Base-by-base conservation (phyloP, 2,113 vertebrate genomes). In the Sarotherodon lohbergeri region DNA sequence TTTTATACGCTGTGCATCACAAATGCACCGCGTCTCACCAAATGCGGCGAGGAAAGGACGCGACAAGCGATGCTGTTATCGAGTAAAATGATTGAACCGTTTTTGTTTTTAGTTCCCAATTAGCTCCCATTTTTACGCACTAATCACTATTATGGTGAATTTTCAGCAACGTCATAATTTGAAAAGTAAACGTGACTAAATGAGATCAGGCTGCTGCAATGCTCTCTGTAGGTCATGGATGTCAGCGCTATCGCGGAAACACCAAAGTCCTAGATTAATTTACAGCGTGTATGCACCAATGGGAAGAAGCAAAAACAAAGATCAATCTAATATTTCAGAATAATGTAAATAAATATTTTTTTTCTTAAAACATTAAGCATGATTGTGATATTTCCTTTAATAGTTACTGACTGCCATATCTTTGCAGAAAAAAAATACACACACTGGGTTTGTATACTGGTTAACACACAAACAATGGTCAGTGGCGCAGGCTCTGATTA, bases 391-490 rank as follows among this genome's bases (percentile, higher is more conserved):
- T 32, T 78, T 78, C 16, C 16, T 50, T 50, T 32, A 50, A 50
- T 19, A n/a, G n/a, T 10, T 55, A 55, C 10, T 10, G 17, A 52
- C 17, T 52, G 17, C 7, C 48, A 52, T n/a, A 52, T 68, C 6
- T 81, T 46, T 59, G n/a, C 34, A 84, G 46, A 61, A 88, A 34
- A 27, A 27, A 68, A 36, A 46, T 79, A 85, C 34, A 66, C 84
- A 89, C 84, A 91, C 59, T 52, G 16, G 56, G 61, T 22, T 68
- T 82, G 79, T 46, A 5, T 27, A 52, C 4, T 52, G 76, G 80
- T 89, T 81, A 90, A 78, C 84, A 82, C 81, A 89, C 61, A 68
- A 88, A 91, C 84, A 87, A 81, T 48, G 85, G 85, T 92, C 90
- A 94, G 88, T 34, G 86, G 87, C 88, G 68, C 79, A 36, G 46